Conservation (phyloP, 2,797 vertebrate genomes). For the Myotis planiceps region DNA sequence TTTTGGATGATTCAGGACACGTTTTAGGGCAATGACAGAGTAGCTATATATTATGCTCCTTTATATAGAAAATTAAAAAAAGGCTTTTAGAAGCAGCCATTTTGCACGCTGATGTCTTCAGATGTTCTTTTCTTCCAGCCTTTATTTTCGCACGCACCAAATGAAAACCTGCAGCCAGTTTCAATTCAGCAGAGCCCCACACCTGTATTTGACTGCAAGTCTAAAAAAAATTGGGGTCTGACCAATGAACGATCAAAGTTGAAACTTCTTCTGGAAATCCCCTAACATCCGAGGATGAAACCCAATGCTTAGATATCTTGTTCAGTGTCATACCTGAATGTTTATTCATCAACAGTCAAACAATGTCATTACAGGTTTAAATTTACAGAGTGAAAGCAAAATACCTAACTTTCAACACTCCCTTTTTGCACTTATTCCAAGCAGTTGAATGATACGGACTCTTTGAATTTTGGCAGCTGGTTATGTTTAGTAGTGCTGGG, state of each 20-base stretch:
- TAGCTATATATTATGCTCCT: neutral
- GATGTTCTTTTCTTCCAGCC: neutral
- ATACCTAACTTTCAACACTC: neutral
- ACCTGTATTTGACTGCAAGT: neutral
- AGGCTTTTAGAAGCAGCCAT: neutral
- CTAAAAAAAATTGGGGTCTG: slow-evolving; percentile 54
- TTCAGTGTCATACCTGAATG: neutral
- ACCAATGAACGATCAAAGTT: slow-evolving; percentile 24
- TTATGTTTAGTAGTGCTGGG: slow-evolving; percentile 36
- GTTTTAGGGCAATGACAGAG: neutral
- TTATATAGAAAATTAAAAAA: neutral
- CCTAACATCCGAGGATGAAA: slow-evolving; percentile 58
- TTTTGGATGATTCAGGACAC: slow-evolving; percentile 28
- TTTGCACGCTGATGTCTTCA: neutral
- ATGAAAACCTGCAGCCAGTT: neutral
- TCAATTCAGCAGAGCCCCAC: slow-evolving; percentile 11
- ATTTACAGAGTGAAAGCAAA: slow-evolving; percentile 36
- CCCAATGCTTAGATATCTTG: neutral
- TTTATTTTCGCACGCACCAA: neutral
- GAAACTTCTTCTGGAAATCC: slow-evolving; percentile 54
- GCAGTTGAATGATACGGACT: neutral
- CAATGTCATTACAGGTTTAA: slow-evolving; percentile 3
- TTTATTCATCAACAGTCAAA: slow-evolving; percentile 6
- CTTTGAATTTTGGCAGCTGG: slow-evolving; percentile 35
- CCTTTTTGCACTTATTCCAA: neutral